Evolutionary conservation across 1,140 invertebrate species (phyloP).

Genomic region (Solen grandis): DNA sequence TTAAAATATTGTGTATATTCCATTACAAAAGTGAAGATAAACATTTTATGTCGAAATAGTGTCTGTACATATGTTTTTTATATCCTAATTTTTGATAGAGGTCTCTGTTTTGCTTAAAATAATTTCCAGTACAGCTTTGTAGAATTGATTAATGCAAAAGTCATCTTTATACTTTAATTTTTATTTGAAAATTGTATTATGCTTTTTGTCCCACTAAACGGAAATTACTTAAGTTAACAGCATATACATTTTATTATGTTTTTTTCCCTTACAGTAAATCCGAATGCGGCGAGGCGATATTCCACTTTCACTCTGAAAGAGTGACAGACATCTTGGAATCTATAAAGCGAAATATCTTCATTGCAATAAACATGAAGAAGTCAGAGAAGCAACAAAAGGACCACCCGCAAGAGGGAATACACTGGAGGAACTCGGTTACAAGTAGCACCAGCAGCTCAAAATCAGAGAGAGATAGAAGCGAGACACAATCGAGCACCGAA

Average conservation of each 20-base stretch:
- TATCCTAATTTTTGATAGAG: too few species aligned
- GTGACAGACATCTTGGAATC: slow-evolving; percentile 50
- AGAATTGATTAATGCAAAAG: too few species aligned
- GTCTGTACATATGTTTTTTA: too few species aligned
- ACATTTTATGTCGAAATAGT: too few species aligned
- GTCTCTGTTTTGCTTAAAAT: too few species aligned
- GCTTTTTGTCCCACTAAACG: too few species aligned
- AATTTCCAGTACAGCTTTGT: too few species aligned
- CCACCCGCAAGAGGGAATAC: not conserved
- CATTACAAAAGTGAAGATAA: too few species aligned
- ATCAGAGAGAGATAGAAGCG: not conserved
- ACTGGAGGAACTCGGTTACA: not conserved
- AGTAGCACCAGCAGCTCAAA: not conserved
- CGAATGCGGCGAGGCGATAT: slow-evolving; percentile 58
- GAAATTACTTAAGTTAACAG: too few species aligned
- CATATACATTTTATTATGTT: not conserved
- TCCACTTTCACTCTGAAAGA: slow-evolving; percentile 46
- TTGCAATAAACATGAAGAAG: slow-evolving; percentile 42
- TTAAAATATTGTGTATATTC: too few species aligned
- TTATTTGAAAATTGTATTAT: too few species aligned
- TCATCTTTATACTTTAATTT: too few species aligned
- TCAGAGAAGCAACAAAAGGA: not conserved
- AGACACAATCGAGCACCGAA: slow-evolving; percentile 3
- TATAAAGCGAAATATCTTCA: slow-evolving; percentile 60
- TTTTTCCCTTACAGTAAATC: slow-evolving; percentile 57